A percentile compares a stretch with the other conserved stretches of the same genome.
Conservation (phyloP, 2,113 vertebrate genomes). For the Neomonachus schauinslandi region DNA sequence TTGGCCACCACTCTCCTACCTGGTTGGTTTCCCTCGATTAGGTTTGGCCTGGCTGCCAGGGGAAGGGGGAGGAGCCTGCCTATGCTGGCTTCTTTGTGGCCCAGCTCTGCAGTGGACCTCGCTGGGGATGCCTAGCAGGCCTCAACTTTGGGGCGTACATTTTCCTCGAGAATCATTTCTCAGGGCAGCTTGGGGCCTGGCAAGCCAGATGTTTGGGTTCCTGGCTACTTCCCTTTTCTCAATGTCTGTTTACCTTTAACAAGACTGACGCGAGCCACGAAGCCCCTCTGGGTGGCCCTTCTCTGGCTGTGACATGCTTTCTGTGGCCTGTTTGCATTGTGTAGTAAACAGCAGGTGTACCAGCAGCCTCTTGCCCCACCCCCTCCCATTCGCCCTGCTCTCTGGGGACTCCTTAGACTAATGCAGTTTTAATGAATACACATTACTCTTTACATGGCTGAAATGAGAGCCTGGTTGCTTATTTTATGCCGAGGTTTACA, state of each 20-base stretch:
- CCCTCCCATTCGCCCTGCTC: neutral
- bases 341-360: slow-evolving; percentile 63
- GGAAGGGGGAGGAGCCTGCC: neutral
- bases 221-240: neutral
- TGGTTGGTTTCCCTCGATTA: neutral
- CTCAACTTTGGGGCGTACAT: neutral
- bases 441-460: slow-evolving; percentile 69
- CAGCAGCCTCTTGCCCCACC: neutral
- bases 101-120: neutral
- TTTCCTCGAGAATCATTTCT: neutral
- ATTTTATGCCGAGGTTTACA: slow-evolving; percentile 40
- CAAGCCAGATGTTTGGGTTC: neutral
- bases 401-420: slow-evolving; percentile 68
- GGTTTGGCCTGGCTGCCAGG: neutral
- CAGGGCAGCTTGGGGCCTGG: neutral
- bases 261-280: neutral
- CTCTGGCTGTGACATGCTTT: neutral
- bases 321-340: neutral
- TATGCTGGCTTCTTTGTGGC: fast-evolving
- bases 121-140: neutral
- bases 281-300: neutral
- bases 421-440: slow-evolving; percentile 79
- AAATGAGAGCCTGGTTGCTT: slow-evolving; percentile 51
- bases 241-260: slow-evolving; percentile 21
- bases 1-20: neutral